Base-by-base conservation (phyloP, 1,140 invertebrate genomes). In the Kradibia gibbosae region DNA sequence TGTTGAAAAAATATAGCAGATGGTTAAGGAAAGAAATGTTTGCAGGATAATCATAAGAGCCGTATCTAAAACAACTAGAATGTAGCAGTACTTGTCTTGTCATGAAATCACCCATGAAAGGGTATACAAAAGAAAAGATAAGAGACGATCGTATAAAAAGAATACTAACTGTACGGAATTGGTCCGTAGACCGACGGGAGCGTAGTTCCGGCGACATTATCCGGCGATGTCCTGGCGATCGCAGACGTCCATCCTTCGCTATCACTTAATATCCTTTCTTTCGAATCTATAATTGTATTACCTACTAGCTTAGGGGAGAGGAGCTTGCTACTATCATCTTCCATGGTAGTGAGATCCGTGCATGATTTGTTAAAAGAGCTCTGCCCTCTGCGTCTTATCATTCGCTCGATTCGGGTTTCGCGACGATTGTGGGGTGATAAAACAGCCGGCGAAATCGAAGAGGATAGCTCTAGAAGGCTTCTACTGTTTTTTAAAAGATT, bases 111-210 rank as follows among this genome's bases (percentile, higher is more conserved):
- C 17, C 42, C 45, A n/a, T n/a, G n/a, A n/a, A n/a, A n/a, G 8
- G 20, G 70, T 20, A 15, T 11, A 17, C 42, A 53, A 57, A 42
- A 75, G 53, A 39, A 39, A 75, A 60, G 53, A 65, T 28, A 45
- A 17, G 36, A 36, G 34, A 10, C 17, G 75, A 65, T 65, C 22
- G 50, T 57, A 72, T n/a, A 39, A 83, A 77, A 34, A 81, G 73
- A 42, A 85, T 89, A 93, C 92, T 92, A 89, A 93, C 93, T 93
- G 89, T 93, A 94, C 83, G 93, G 93, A 77, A 92, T 90, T 70
- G 93, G 93, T 82, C 93, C 93, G 87, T 93, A 93, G 80, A 94
- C 87, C 82, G 91, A 89, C 60, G 92, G 90, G 86, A 93, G 89
- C 86, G 92, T 91, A 74, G 88, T 92, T 85, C 91, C 89, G 88